These are phyloP conservation scores for Molorchus minor DNA, from an alignment of 2,888 invertebrate genomes.

Conservation along the genomic window DNA sequence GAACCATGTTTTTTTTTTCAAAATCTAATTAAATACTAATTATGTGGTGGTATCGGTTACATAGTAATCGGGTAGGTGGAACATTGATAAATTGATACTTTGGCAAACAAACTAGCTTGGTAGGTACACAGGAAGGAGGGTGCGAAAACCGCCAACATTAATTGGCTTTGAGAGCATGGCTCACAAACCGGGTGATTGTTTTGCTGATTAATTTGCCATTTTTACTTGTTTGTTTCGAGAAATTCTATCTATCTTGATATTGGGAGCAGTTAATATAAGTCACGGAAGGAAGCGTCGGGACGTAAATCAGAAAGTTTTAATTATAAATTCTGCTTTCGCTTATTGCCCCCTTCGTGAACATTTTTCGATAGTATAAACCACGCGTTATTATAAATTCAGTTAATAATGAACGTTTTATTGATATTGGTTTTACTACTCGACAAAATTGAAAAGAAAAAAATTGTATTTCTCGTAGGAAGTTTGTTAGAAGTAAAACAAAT, in stretches of 20 bases:
- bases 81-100: conserved; percentile 16
- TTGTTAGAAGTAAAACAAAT: too few relatives aligned
- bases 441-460: too few relatives aligned
- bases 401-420: too few relatives aligned
- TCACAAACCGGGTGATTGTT: conserved; percentile 1
- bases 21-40: background rate
- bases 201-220: conserved; percentile 7
- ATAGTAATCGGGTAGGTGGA: background rate
- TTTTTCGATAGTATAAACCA: too few relatives aligned
- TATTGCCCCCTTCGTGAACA: too few relatives aligned
- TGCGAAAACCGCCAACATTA: conserved; percentile 20
- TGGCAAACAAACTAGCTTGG: conserved; percentile 8
- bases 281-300: background rate
- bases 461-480: too few relatives aligned
- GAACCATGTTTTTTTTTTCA: too few relatives aligned
- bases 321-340: background rate
- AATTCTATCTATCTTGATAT: conserved; percentile 3
- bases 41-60: conserved; percentile 1
- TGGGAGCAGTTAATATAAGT: background rate
- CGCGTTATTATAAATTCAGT: too few relatives aligned
- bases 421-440: too few relatives aligned
- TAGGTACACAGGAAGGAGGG: conserved; percentile 14
- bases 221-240: conserved; percentile 14
- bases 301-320: background rate
- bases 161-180: conserved; percentile 5